Evolutionary conservation across 1,140 invertebrate genomes (phyloP).

Genomic region (Dufourea novaeangliae): DNA sequence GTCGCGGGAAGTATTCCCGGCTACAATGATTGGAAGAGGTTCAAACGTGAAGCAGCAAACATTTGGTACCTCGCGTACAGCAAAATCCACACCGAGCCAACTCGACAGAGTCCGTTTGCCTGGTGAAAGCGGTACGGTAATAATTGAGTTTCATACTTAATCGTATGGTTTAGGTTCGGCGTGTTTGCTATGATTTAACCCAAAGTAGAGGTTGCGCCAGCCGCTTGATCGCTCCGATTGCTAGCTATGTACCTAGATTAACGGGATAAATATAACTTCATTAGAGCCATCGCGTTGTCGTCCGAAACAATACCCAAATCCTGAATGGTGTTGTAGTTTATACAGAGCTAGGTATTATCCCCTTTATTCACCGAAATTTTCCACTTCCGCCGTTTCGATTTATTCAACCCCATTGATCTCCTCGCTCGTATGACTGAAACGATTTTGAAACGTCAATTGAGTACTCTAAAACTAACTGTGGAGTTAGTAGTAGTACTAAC

Average conservation of each 20-base stretch:
- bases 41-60: conserved; percentile 46
- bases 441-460: too few species aligned
- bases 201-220: conserved; percentile 29
- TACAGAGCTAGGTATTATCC: not conserved
- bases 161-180: conserved; percentile 36
- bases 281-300: not conserved
- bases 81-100: conserved; percentile 27
- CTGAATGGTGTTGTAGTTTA: too few species aligned
- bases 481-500: too few species aligned
- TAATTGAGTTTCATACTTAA: conserved; percentile 49
- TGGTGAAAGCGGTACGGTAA: conserved; percentile 37
- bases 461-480: too few species aligned
- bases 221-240: not conserved
- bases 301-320: conserved; percentile 4
- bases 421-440: not conserved
- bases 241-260: conserved; percentile 24
- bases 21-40: conserved; percentile 6
- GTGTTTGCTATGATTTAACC: conserved; percentile 44
- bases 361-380: not conserved
- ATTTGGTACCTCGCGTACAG: not conserved
- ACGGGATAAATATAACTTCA: conserved; percentile 30
- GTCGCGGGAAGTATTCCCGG: not conserved
- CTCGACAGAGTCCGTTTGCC: conserved; percentile 35
- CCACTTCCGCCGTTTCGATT: not conserved
- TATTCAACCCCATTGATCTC: not conserved